These are phyloP conservation scores for Diceros bicornis DNA, from an alignment of 2,797 vertebrate genomes.

Conservation along the genomic window DNA sequence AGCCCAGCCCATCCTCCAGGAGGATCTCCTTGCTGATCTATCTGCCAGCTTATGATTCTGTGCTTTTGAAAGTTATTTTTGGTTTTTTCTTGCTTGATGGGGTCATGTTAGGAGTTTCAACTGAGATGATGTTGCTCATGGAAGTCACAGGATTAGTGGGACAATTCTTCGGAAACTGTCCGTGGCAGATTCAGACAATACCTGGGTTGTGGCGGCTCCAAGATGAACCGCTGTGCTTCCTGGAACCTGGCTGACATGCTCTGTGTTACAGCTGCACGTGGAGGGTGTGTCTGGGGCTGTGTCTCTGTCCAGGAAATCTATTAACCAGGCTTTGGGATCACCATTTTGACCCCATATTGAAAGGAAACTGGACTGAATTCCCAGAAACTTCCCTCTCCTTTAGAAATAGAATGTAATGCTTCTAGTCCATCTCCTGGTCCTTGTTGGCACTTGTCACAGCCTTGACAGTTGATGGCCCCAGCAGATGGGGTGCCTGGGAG, in stretches of 20 bases:
- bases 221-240: not conserved
- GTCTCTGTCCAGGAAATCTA: not conserved
- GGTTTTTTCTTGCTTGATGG: too few species aligned
- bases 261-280: too few species aligned
- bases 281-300: accelerated
- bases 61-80: too few species aligned
- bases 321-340: too few species aligned
- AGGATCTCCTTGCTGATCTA: too few species aligned
- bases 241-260: too few species aligned
- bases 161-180: not conserved
- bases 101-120: not conserved
- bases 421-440: too few species aligned
- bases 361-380: not conserved
- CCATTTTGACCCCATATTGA: not conserved
- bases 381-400: not conserved
- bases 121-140: too few species aligned
- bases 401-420: not conserved
- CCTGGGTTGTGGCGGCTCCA: not conserved
- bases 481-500: not conserved
- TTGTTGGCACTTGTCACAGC: not conserved
- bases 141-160: not conserved
- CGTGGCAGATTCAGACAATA: not conserved
- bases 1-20: not conserved
- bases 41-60: too few species aligned
- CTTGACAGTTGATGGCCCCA: not conserved